phyloP scores from a whole-genome alignment of 2,888 invertebrate genomes.

The Hemicrepidius hirtus region DNA sequence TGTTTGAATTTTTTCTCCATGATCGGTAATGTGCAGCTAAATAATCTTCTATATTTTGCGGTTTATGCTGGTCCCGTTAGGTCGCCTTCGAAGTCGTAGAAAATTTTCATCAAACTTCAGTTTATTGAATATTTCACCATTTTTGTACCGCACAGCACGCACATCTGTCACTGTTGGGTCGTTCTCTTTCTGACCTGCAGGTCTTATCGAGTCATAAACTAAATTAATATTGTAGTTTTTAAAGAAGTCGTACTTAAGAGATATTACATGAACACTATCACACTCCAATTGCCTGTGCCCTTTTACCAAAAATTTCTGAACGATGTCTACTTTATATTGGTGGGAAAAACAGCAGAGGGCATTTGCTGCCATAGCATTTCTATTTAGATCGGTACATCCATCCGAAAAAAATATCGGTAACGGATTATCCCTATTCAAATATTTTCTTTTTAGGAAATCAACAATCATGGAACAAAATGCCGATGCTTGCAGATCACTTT shows the following conservation, averaged over 20 bases:
- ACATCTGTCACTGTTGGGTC: neutral
- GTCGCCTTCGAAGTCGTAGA: too few relatives aligned
- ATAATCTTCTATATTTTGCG: too few relatives aligned
- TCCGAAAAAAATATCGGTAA: neutral
- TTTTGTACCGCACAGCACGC: too few relatives aligned
- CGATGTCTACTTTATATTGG: neutral
- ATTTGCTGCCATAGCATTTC: neutral
- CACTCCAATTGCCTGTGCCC: neutral
- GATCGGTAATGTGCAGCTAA: too few relatives aligned
- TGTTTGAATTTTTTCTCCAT: too few relatives aligned
- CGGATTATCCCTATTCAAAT: neutral
- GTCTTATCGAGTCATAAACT: conserved; percentile 4
- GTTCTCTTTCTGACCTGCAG: neutral
- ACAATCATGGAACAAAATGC: neutral
- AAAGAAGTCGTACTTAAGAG: neutral
- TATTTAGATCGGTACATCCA: neutral
- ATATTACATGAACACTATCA: neutral
- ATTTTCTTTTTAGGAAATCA: neutral
- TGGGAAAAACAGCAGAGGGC: neutral
- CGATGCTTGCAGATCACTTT: neutral
- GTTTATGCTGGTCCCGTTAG: too few relatives aligned
- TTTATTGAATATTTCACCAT: too few relatives aligned
- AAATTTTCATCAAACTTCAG: too few relatives aligned
- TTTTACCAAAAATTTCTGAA: neutral
- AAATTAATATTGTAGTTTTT: neutral